A percentile compares a stretch with the other conserved stretches of the same genome.
phyloP scores from a whole-genome alignment of 1,140 invertebrate species.

The Calephelis virginiensis region DNA sequence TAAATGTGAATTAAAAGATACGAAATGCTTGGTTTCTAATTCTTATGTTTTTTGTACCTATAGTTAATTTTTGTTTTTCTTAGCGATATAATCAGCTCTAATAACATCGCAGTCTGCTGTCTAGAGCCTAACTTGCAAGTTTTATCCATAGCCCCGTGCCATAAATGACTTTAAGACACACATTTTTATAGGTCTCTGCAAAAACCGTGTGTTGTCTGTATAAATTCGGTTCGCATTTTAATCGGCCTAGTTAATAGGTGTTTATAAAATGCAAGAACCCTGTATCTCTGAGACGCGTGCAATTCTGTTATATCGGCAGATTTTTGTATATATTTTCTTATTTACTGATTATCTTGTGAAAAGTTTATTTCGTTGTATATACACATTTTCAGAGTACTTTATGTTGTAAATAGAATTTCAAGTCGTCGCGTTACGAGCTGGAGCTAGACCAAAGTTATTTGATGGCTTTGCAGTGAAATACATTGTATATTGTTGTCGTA shows the following conservation, averaged over 20 bases:
- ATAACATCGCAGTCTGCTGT: not conserved
- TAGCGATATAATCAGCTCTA: not conserved
- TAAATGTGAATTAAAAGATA: no score
- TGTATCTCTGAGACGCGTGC: constrained; percentile 50
- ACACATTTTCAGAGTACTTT: constrained; percentile 35
- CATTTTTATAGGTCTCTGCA: constrained; percentile 73
- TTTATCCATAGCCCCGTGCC: constrained; percentile 33
- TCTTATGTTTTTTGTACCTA: not conserved
- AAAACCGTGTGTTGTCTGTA: constrained; percentile 66
- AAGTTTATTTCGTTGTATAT: constrained; percentile 50
- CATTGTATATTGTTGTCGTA: constrained; percentile 33
- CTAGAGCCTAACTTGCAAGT: constrained; percentile 1
- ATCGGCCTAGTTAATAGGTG: constrained; percentile 52
- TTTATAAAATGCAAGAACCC: constrained; percentile 47
- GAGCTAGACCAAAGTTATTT: constrained; percentile 79
- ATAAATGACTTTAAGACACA: constrained; percentile 53
- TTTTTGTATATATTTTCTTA: constrained; percentile 71
- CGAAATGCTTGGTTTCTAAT: no score
- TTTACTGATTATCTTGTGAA: constrained; percentile 46
- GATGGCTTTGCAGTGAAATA: constrained; percentile 64
- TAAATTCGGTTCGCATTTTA: constrained; percentile 59
- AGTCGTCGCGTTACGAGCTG: constrained; percentile 68
- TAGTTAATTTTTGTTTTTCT: not conserved
- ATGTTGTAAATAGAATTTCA: constrained; percentile 45
- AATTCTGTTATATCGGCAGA: constrained; percentile 65